Evolutionary conservation across 2,797 vertebrate species (phyloP).

Genomic region (Aphelocoma californica): DNA sequence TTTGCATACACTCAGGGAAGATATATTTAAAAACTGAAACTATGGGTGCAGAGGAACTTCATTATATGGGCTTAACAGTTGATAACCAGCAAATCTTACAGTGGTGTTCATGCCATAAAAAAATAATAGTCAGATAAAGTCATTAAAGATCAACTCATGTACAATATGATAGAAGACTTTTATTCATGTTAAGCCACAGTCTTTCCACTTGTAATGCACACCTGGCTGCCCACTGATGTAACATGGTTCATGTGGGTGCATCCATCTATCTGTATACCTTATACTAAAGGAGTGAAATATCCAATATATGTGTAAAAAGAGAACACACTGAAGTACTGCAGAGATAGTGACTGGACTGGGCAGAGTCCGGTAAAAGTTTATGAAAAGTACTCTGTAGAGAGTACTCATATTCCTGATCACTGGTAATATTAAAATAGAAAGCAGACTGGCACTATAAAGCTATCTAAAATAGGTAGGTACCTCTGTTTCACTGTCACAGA

Average conservation of each 20-base stretch:
- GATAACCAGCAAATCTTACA: neutral
- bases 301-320: neutral
- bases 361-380: neutral
- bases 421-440: neutral
- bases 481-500: neutral
- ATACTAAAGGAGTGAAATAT: neutral
- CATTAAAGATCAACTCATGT: neutral
- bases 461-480: neutral
- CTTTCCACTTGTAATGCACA: neutral
- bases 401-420: neutral
- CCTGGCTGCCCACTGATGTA: neutral
- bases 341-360: neutral
- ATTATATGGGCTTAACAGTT: neutral
- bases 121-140: neutral
- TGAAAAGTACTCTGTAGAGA: neutral
- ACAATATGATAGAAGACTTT: neutral
- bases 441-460: neutral
- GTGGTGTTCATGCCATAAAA: neutral
- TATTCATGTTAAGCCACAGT: neutral
- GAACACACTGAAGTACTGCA: neutral
- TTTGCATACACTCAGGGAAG: neutral
- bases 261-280: rapidly evolving
- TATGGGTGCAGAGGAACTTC: neutral
- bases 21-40: neutral
- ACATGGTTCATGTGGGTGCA: neutral